Evolutionary conservation across 2,113 vertebrate species (phyloP).

Genomic region (Pantherophis guttatus): DNA sequence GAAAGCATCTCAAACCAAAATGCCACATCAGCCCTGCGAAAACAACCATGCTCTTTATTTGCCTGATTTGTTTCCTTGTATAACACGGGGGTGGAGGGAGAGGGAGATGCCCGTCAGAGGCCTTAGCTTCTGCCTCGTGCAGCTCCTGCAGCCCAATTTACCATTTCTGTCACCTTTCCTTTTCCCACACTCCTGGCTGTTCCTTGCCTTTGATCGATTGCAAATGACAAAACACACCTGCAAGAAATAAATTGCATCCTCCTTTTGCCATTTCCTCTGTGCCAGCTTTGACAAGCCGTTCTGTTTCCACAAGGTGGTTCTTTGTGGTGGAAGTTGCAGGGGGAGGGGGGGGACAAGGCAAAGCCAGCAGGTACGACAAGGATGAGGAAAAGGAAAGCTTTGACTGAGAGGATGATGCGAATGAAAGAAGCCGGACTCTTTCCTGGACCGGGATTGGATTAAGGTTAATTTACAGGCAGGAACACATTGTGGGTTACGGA

Average conservation of each 20-base stretch:
- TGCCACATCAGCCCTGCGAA: constrained; percentile 10
- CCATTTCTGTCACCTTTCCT: constrained; percentile 36
- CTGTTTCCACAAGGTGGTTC: background rate
- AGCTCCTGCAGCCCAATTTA: constrained; percentile 28
- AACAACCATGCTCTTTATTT: constrained; percentile 4
- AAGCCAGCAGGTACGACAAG: background rate
- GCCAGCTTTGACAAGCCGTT: constrained; percentile 7
- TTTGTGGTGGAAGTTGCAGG: background rate
- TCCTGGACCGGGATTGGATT: too few relatives aligned
- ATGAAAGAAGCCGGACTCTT: background rate
- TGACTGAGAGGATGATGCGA: too few relatives aligned
- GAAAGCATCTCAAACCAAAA: constrained; percentile 26
- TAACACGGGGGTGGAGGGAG: background rate
- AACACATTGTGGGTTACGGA: background rate
- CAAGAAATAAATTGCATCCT: constrained; percentile 32
- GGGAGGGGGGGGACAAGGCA: too few relatives aligned
- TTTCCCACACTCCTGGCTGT: constrained; percentile 4
- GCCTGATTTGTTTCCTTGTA: constrained; percentile 7
- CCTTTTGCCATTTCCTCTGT: background rate
- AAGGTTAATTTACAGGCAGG: background rate
- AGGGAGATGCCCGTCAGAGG: background rate
- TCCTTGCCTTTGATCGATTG: constrained; percentile 28
- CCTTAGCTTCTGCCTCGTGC: background rate
- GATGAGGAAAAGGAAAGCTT: background rate
- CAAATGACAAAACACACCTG: constrained; percentile 30